Evolutionary conservation across 2,888 invertebrate genomes (phyloP).

Genomic region (Pristionchus fissidentatus): DNA sequence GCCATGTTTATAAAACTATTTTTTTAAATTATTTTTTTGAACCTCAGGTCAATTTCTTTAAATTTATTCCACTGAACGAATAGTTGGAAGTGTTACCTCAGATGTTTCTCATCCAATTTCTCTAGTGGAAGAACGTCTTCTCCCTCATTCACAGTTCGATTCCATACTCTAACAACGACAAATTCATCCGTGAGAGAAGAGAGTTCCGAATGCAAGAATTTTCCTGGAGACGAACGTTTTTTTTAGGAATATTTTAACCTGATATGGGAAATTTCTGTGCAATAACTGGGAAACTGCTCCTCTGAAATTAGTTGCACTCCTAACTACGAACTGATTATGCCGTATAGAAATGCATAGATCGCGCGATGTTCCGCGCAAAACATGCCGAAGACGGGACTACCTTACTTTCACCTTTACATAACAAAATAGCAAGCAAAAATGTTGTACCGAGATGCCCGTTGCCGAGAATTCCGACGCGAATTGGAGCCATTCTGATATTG

Average conservation of each 20-base stretch:
- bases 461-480: slow-evolving; percentile 71
- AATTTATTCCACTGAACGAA: neutral
- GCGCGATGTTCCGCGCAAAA: too few species aligned
- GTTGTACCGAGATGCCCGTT: slow-evolving; percentile 70
- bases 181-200: slow-evolving; percentile 58
- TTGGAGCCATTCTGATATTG: slow-evolving; percentile 48
- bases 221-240: too few species aligned
- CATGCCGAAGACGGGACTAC: too few species aligned
- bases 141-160: slow-evolving; percentile 64
- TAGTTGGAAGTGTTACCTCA: slow-evolving; percentile 49
- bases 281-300: too few species aligned
- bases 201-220: slow-evolving; percentile 70
- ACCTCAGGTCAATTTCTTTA: neutral
- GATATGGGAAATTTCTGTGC: too few species aligned
- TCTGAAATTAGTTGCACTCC: neutral
- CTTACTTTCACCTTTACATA: too few species aligned
- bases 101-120: slow-evolving; percentile 56
- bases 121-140: slow-evolving; percentile 63
- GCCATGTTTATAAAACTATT: too few species aligned
- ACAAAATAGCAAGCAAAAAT: neutral
- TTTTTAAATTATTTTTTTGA: neutral
- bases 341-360: neutral
- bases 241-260: neutral
- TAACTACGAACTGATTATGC: neutral
- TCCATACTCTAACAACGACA: slow-evolving; percentile 68